phyloP scores from a whole-genome alignment of 2,113 vertebrate genomes.

The Myrmophylax atrothorax region DNA sequence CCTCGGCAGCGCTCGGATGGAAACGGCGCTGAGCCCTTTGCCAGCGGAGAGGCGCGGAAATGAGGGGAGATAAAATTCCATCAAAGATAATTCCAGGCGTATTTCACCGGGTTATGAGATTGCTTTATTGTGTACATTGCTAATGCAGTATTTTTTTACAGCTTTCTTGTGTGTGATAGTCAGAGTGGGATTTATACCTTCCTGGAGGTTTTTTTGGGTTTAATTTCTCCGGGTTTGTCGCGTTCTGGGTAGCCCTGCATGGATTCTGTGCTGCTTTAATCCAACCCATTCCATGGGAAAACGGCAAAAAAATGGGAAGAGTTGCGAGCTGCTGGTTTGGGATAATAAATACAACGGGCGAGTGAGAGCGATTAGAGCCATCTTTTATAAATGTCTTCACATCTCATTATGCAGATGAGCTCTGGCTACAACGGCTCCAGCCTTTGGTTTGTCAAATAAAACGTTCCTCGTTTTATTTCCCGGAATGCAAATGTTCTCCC shows the following conservation, averaged over 20 bases:
- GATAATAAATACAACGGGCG: not conserved
- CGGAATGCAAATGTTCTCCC: not conserved
- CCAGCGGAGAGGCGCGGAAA: slow-evolving; percentile 70
- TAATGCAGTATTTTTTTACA: slow-evolving; percentile 73
- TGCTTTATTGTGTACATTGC: slow-evolving; percentile 75
- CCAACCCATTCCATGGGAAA: not conserved
- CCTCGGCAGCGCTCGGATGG: slow-evolving; percentile 11
- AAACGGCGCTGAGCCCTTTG: slow-evolving; percentile 16
- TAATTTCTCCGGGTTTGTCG: slow-evolving; percentile 17
- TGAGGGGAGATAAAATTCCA: slow-evolving; percentile 75
- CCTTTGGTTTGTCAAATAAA: not conserved
- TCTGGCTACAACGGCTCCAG: not conserved
- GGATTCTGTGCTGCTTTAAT: not conserved
- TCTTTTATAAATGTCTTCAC: slow-evolving; percentile 47
- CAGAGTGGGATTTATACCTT: slow-evolving; percentile 57
- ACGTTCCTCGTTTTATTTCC: not conserved
- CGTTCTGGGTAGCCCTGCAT: not conserved
- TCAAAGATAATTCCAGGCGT: slow-evolving; percentile 69
- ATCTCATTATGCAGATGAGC: slow-evolving; percentile 48
- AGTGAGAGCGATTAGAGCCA: not conserved
- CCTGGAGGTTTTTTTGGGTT: slow-evolving; percentile 29
- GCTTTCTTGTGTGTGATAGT: slow-evolving; percentile 68
- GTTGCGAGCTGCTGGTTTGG: slow-evolving; percentile 8
- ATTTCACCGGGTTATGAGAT: slow-evolving; percentile 80
- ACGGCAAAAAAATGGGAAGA: not conserved